Base-by-base conservation (phyloP, 2,888 invertebrate species). In the Microplitis manilae region DNA sequence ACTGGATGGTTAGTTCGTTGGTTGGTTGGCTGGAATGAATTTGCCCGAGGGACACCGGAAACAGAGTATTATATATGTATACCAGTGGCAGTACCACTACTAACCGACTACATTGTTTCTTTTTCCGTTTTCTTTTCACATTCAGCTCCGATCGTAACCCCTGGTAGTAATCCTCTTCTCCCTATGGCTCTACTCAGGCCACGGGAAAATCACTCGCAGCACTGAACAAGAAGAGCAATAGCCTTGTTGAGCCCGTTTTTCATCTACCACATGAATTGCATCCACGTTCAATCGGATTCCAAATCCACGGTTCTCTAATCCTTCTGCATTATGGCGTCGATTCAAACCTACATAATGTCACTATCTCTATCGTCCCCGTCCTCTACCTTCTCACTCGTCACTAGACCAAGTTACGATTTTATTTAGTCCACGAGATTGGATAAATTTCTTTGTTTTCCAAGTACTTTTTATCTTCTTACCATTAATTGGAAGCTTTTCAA, bases 231-330 rank as follows among this genome's bases (percentile, higher is more conserved):
- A 67, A 67, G 9, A 39, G 67, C 67, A n/a, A 13, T 50, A 13
- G 50, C 50, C 50, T 50, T 50, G 50, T 50, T 50, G 50, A 70
- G 38, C 30, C n/a, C n/a, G 71, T 30, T 72, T 76, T 72, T 74
- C 60, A 68, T 69, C 64, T 64, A 70, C 64, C 17, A 67, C 76
- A n/a, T 68, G 67, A 77, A 74, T 77, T 68, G 77, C 73, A 77
- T 77, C 65, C 70, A 70, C 70, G 71, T 77, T 67, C 70, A 77
- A 77, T 77, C 74, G 59, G 65, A 70, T 74, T 76, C 38, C 39
- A 77, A 65, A 71, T 74, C 70, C 71, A 40, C 67, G 15, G 72
- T 68, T 71, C 70, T 71, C 71, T 74, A 77, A 71, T 74, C 74
- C 70, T 71, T 7, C 60, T 30, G 70, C 70, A 74, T 77, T 77